phyloP scores from a whole-genome alignment of 2,113 vertebrate species.

The Butorides virescens region DNA sequence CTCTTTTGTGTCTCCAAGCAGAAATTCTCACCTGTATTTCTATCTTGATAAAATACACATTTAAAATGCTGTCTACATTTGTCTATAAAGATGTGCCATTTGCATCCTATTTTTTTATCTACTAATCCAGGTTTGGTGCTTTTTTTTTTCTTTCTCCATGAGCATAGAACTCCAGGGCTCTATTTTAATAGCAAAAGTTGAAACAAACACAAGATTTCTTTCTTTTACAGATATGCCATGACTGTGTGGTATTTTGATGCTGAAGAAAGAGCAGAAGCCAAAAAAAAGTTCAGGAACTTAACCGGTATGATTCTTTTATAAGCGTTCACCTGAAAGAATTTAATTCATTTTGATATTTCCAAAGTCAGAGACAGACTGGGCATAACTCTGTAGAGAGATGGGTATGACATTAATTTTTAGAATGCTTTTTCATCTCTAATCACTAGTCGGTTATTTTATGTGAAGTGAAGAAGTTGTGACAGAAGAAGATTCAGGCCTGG shows the following conservation, averaged over 20 bases:
- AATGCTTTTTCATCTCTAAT: background rate
- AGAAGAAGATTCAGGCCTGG: background rate
- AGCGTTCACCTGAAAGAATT: background rate
- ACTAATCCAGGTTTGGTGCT: background rate
- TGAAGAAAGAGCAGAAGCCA: slow-evolving; percentile 92
- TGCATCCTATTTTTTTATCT: background rate
- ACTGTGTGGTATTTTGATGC: slow-evolving; percentile 98
- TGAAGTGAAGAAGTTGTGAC: background rate
- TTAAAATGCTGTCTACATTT: background rate
- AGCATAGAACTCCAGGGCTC: background rate
- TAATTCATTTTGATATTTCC: background rate
- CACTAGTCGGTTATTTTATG: background rate
- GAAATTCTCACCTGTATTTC: slow-evolving; percentile 28
- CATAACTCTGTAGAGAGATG: background rate
- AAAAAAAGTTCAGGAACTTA: slow-evolving; percentile 88
- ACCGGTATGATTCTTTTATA: slow-evolving; percentile 75
- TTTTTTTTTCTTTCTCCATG: background rate
- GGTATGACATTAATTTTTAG: background rate
- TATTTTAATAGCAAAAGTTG: background rate
- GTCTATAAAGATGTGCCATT: background rate
- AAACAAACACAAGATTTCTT: background rate
- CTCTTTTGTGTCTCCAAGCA: slow-evolving; percentile 1
- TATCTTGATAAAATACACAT: background rate
- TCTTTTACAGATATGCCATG: slow-evolving; percentile 87
- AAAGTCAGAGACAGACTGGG: background rate